phyloP scores from a whole-genome alignment of 2,888 invertebrate species.

The Drosophila nr. perissopoda region DNA sequence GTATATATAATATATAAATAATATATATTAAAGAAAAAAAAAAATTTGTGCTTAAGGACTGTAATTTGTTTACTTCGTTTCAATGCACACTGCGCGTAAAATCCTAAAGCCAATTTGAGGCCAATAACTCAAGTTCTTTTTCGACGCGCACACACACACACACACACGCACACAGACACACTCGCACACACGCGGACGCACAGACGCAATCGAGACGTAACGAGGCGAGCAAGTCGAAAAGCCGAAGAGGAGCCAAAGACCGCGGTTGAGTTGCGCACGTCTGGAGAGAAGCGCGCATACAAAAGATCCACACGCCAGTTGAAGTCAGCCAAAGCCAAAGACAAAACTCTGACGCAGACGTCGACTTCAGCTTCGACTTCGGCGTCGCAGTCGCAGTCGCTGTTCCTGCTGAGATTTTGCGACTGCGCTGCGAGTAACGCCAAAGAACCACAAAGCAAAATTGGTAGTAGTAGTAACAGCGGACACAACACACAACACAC shows the following conservation, averaged over 20 bases:
- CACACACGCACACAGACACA: conserved; percentile 22
- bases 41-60: conserved; percentile 26
- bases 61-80: conserved; percentile 30
- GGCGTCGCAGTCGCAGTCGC: conserved; percentile 1
- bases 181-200: conserved; percentile 35
- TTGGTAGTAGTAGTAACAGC: conserved; percentile 58
- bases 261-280: conserved; percentile 76
- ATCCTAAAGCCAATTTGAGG: conserved; percentile 54
- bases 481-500: conserved; percentile 35
- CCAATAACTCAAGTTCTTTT: conserved; percentile 54
- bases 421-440: conserved; percentile 43
- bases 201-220: conserved; percentile 40
- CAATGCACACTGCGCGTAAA: conserved; percentile 22
- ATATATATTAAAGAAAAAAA: conserved; percentile 5
- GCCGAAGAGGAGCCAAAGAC: conserved; percentile 66
- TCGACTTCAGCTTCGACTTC: conserved; percentile 23
- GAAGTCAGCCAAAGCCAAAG: conserved; percentile 62
- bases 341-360: conserved; percentile 45
- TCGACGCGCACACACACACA: conserved; percentile 23
- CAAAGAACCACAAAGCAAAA: conserved; percentile 62
- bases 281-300: conserved; percentile 75
- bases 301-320: conserved; percentile 75
- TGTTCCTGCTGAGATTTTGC: conserved; percentile 63
- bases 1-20: too few species aligned
- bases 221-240: conserved; percentile 50